Percentiles rank a stretch among this genome's conserved stretches.
Conservation (phyloP, 2,797 vertebrate genomes). For the Alfaro cultratus region DNA sequence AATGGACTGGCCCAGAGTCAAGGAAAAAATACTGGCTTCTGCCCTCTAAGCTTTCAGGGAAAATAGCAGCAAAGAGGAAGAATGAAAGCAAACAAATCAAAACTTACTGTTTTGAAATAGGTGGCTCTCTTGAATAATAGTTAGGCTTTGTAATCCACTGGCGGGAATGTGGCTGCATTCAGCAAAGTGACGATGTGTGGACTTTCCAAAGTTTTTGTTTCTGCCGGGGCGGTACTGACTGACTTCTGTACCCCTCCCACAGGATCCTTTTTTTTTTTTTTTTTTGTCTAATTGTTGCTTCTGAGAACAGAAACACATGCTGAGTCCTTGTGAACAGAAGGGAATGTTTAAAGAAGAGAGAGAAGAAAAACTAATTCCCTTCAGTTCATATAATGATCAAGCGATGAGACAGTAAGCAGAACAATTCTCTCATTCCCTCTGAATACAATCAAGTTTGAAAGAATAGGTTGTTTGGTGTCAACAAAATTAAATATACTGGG, state of each 20-base stretch:
- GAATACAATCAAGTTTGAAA: neutral
- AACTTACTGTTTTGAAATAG: conserved; percentile 57
- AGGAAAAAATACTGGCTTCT: neutral
- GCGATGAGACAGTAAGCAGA: neutral
- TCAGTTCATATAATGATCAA: neutral
- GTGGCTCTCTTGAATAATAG: neutral
- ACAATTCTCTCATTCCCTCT: neutral
- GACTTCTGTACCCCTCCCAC: conserved; percentile 61
- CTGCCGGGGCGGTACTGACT: conserved; percentile 62
- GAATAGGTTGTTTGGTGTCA: neutral
- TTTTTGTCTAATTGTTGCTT: neutral
- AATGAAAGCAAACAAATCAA: conserved; percentile 11
- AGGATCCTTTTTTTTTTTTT: neutral
- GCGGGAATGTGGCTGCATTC: conserved; percentile 34
- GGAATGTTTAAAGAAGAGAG: neutral
- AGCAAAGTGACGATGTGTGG: conserved; percentile 34
- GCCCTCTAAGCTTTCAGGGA: neutral
- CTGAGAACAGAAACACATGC: conserved; percentile 16
- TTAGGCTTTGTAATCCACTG: conserved; percentile 62
- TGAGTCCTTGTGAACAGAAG: conserved; percentile 2
- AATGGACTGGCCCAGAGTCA: neutral
- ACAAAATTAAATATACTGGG: neutral
- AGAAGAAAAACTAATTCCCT: neutral
- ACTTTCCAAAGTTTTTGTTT: conserved; percentile 67
- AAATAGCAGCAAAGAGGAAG: neutral